Evolutionary conservation across 2,797 vertebrate species (phyloP).

Genomic region (Chaetodon trifasciatus): DNA sequence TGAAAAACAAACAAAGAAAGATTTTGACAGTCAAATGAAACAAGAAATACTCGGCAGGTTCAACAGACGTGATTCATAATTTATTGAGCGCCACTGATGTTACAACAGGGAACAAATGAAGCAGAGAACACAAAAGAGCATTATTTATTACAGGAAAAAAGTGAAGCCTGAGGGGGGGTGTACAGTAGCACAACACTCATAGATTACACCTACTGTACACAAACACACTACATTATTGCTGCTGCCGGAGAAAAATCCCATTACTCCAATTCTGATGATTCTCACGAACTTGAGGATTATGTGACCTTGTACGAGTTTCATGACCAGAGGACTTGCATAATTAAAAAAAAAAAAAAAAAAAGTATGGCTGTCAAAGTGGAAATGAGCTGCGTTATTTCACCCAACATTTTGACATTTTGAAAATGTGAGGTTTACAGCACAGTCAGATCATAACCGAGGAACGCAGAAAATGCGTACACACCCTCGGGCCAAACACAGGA

Average conservation of each 20-base stretch:
- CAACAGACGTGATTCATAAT: slow-evolving; percentile 76
- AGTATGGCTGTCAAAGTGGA: slow-evolving; percentile 41
- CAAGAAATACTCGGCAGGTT: slow-evolving; percentile 71
- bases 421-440: slow-evolving; percentile 45
- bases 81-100: slow-evolving; percentile 79
- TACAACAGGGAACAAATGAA: slow-evolving; percentile 81
- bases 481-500: slow-evolving; percentile 50
- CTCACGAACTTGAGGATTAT: slow-evolving; percentile 43
- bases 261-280: slow-evolving; percentile 44
- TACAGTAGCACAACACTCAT: slow-evolving; percentile 63
- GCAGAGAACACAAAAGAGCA: slow-evolving; percentile 79
- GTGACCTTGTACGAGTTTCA: slow-evolving; percentile 59
- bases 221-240: slow-evolving; percentile 50
- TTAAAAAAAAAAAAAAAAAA: slow-evolving; percentile 34
- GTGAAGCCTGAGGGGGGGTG: slow-evolving; percentile 59
- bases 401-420: slow-evolving; percentile 62
- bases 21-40: slow-evolving; percentile 75
- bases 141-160: slow-evolving; percentile 82
- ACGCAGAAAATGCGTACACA: slow-evolving; percentile 21
- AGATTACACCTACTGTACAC: slow-evolving; percentile 68
- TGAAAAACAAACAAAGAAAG: slow-evolving; percentile 20
- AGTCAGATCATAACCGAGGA: slow-evolving; percentile 26
- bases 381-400: slow-evolving; percentile 44
- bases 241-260: slow-evolving; percentile 62
- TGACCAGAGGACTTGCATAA: slow-evolving; percentile 28